Evolutionary conservation across 2,113 vertebrate species (phyloP).

Genomic region (Petrocephalus microphthalmus): DNA sequence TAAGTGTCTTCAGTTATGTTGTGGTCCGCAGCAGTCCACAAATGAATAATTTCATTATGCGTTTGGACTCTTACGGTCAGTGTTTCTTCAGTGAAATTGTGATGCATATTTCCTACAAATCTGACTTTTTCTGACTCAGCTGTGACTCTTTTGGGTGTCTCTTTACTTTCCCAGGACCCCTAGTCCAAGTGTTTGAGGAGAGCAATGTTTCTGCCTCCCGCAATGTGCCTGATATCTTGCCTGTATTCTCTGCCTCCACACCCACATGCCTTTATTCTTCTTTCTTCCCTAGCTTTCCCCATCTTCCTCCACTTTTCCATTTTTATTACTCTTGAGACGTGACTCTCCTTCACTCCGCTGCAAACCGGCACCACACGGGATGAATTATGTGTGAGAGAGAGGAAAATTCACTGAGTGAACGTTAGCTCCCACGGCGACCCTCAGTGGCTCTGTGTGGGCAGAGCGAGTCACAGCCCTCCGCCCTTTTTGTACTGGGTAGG

Average conservation of each 20-base stretch:
- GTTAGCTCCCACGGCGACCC: conserved; percentile 45
- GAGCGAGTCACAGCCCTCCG: conserved; percentile 52
- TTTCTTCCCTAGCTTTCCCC: not conserved
- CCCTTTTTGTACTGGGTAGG: conserved; percentile 37
- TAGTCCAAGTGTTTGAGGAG: conserved; percentile 42
- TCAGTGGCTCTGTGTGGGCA: conserved; percentile 23
- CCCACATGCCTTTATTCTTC: not conserved
- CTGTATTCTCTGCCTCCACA: not conserved
- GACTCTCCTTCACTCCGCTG: not conserved
- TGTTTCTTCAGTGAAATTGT: conserved; percentile 22
- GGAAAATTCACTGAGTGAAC: conserved; percentile 57
- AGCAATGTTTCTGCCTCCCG: conserved; percentile 45
- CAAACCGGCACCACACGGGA: not conserved
- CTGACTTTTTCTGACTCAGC: not conserved
- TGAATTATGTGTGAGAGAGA: not conserved
- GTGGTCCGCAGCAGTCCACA: not conserved
- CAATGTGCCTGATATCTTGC: conserved; percentile 33
- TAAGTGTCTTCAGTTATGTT: not conserved
- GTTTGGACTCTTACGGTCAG: not conserved
- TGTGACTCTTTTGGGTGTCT: conserved; percentile 39
- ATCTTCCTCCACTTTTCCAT: not conserved
- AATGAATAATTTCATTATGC: not conserved
- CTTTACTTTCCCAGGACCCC: conserved; percentile 60
- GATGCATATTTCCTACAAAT: conserved; percentile 28
- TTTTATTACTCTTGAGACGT: not conserved